phyloP scores from a whole-genome alignment of 2,797 vertebrate genomes.

The Syndactyla subalaris region DNA sequence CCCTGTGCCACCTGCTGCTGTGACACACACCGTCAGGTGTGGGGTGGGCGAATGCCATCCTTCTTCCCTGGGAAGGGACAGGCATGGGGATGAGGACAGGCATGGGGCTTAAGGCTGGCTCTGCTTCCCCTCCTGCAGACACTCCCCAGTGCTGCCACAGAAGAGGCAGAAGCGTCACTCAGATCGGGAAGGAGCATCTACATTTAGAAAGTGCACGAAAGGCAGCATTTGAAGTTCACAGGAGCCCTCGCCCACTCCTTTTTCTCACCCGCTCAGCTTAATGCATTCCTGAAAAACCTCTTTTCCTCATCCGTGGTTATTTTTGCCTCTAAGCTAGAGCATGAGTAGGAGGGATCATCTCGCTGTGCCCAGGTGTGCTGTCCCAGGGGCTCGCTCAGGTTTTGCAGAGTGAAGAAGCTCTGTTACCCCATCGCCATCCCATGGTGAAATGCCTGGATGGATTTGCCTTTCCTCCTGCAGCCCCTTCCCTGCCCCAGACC shows the following conservation, averaged over 20 bases:
- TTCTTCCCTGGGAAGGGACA: neutral
- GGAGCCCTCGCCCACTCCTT: slow-evolving; percentile 28
- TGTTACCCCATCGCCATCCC: fast-evolving
- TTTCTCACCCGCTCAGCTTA: slow-evolving; percentile 40
- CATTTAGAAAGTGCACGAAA: slow-evolving; percentile 12
- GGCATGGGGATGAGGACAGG: neutral
- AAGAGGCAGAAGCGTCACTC: neutral
- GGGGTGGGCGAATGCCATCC: fast-evolving
- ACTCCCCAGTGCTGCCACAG: fast-evolving
- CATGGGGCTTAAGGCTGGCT: neutral
- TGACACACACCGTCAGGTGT: fast-evolving
- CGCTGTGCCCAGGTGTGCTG: neutral
- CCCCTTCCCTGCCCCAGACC: neutral
- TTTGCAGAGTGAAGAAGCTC: neutral
- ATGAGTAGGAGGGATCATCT: neutral
- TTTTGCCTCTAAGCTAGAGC: neutral
- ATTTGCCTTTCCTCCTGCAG: neutral
- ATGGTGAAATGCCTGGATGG: neutral
- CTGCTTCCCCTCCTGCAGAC: neutral
- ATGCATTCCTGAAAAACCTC: neutral
- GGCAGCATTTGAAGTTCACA: slow-evolving; percentile 1
- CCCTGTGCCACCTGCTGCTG: fast-evolving
- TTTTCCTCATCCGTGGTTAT: neutral
- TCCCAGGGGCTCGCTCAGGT: neutral
- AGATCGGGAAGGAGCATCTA: neutral